Percentiles rank a stretch among this genome's conserved stretches.
Evolutionary conservation across 2,113 vertebrate genomes (phyloP).

Genomic region (Anoura caudifer): DNA sequence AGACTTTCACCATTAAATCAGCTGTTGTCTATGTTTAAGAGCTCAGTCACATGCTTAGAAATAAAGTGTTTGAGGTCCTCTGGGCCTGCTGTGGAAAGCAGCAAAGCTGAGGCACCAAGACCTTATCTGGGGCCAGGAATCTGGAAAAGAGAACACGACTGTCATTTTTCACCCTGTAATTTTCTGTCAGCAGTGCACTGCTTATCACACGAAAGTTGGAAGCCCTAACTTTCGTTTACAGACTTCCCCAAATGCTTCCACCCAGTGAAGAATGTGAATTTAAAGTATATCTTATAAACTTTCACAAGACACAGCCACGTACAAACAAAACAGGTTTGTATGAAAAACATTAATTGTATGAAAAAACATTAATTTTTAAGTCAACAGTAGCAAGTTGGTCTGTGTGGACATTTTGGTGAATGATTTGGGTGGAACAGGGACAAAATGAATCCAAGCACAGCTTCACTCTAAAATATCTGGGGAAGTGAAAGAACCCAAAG

Average conservation of each 20-base stretch:
- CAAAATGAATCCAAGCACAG: background rate
- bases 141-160: slow-evolving; percentile 22
- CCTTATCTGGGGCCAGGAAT: slow-evolving; percentile 28
- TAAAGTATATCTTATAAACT: slow-evolving; percentile 2
- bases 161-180: background rate
- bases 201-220: background rate
- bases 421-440: background rate
- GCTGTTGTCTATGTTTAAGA: background rate
- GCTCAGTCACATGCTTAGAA: background rate
- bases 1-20: slow-evolving; percentile 28
- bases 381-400: background rate
- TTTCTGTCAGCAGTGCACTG: background rate
- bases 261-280: background rate
- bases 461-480: slow-evolving; percentile 24
- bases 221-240: slow-evolving; percentile 26
- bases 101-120: background rate
- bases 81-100: background rate
- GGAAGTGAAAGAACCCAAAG: background rate
- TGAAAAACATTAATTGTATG: too few relatives aligned
- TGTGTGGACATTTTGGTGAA: background rate
- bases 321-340: background rate
- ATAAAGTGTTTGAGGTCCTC: background rate
- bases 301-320: background rate
- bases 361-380: background rate
- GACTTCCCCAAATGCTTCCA: background rate